A percentile compares a stretch with the other conserved stretches of the same genome.
phyloP scores from a whole-genome alignment of 1,140 invertebrate genomes.

The Cotesia glomerata region DNA sequence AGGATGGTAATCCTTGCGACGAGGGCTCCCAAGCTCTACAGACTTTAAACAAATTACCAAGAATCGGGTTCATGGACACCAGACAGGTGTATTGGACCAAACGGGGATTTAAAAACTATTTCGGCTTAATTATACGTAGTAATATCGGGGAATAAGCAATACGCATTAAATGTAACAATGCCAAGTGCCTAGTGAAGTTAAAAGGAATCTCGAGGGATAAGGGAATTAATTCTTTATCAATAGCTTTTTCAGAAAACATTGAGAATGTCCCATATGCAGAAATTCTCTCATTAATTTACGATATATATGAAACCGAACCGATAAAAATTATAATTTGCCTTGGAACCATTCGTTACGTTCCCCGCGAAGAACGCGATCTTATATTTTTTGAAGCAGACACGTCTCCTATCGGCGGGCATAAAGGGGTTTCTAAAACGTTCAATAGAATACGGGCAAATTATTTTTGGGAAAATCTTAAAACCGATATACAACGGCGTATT shows the following conservation, averaged over 20 bases:
- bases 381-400: background rate
- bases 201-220: background rate
- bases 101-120: background rate
- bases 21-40: background rate
- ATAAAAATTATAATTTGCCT: background rate
- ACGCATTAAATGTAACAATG: background rate
- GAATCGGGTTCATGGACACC: too few relatives aligned
- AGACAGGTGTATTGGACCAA: background rate
- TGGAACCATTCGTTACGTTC: background rate
- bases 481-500: background rate
- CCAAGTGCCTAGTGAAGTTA: background rate
- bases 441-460: background rate
- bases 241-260: background rate
- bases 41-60: background rate
- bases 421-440: too few relatives aligned
- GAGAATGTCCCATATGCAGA: background rate
- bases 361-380: background rate
- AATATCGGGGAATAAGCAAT: background rate
- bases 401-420: background rate
- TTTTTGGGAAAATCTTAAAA: too few relatives aligned
- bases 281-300: background rate
- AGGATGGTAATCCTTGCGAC: background rate
- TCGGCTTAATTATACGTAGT: background rate
- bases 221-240: background rate
- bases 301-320: background rate